Percentiles rank a stretch among this genome's conserved stretches.
Conservation (phyloP, 2,888 invertebrate genomes). For the Yponomeuta malinellus region DNA sequence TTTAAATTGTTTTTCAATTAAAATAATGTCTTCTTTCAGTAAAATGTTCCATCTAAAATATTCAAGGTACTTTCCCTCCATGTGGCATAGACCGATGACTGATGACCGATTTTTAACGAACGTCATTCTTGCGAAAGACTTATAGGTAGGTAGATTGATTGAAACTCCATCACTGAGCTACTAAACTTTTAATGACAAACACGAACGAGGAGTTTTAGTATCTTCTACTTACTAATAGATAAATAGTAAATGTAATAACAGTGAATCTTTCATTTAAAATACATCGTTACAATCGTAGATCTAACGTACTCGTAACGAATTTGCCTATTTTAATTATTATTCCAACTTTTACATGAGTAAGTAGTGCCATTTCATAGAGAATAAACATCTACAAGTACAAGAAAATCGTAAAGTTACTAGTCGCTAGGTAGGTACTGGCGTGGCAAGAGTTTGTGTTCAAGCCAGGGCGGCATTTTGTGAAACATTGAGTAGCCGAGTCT, state of each 20-base stretch:
- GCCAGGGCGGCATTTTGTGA: too few species aligned
- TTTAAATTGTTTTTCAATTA: too few species aligned
- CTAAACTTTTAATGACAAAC: conserved; percentile 34
- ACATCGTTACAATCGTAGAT: not conserved
- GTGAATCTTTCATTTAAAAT: not conserved
- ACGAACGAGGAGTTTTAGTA: conserved; percentile 24
- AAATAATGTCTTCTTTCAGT: too few species aligned
- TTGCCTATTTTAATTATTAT: not conserved
- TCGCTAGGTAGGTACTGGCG: not conserved
- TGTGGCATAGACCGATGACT: too few species aligned
- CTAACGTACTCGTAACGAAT: not conserved
- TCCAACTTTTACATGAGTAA: not conserved
- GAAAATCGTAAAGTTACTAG: not conserved
- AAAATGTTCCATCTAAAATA: too few species aligned
- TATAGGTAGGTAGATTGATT: conserved; percentile 23
- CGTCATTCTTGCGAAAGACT: too few species aligned
- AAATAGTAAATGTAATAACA: not conserved
- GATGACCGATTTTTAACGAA: too few species aligned
- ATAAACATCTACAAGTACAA: not conserved
- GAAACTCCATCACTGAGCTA: conserved; percentile 22
- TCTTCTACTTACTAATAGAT: conserved; percentile 20
- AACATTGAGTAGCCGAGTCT: too few species aligned
- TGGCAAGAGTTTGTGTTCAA: too few species aligned
- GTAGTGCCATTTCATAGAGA: conserved; percentile 8
- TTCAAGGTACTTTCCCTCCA: too few species aligned